Base-by-base conservation (phyloP, 1,140 invertebrate species). In the Oncopodura yosiiana region DNA sequence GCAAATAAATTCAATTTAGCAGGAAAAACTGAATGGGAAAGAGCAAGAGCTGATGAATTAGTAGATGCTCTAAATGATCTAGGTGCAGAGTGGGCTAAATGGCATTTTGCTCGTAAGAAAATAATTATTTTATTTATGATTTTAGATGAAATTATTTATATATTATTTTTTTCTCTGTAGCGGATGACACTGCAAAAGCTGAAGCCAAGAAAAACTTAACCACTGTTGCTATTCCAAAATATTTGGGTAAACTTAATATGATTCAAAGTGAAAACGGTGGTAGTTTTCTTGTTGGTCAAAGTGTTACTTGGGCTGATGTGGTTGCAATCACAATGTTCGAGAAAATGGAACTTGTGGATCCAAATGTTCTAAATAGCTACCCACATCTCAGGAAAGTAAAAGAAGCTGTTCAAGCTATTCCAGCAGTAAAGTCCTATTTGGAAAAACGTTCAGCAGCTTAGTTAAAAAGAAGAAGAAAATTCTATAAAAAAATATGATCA, bases 381-480 rank as follows among this genome's bases (percentile, higher is more conserved):
- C 74, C 77, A 3, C 75, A 76, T 58, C 58, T 82, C 48, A 74
- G 76, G 55, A 69, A 69, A 14, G 64, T 82, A 2, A 71, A 68
- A 3, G 70, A 77, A 3, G 76, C 75, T 50, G 74, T 82, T 24
- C 63, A 74, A 0, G 66, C 67, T 4, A 48, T 79, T 44, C 80
- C 80, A 5, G 63, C 67, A 1, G 79, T 84, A 58, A 83, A 82
- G 61, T 72, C 68, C 12, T 83, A 80, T 78, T 71, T 82, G 18
- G 79, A 75, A 44, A 77, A 77, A 57, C 73, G 79, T 32, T 80
- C 80, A 14, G 66, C 74, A 9, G 67, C 60, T 21, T 37, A 53
- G 32, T 39, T 62, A 24, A 65, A 62, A 65, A 29, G 11, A 30
- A 6, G 19, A 14, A 41, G 8, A 41, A 6, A 34, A 6, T 34